Evolutionary conservation across 2,888 invertebrate species (phyloP).

Genomic region (Apomyelois bistriatella): DNA sequence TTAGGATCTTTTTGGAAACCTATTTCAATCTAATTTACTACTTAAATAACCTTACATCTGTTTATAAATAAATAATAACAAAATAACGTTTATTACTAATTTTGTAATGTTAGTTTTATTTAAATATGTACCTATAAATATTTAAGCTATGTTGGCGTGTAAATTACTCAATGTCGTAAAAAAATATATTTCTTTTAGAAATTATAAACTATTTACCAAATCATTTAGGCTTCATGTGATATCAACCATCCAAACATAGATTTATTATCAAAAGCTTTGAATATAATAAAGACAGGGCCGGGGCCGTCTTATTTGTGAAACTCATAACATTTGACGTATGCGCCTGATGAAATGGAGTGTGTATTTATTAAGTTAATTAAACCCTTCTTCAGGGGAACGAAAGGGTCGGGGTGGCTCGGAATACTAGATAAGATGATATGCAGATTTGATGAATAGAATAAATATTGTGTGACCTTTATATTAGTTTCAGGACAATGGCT

Average conservation of each 20-base stretch:
- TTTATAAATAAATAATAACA: no score
- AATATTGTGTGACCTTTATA: neutral
- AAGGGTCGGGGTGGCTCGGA: neutral
- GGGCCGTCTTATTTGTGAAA: slow-evolving; percentile 35
- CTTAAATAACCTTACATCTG: no score
- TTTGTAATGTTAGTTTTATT: no score
- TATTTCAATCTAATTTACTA: no score
- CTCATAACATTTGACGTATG: slow-evolving; percentile 76
- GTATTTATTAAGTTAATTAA: slow-evolving; percentile 80
- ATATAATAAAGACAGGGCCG: slow-evolving; percentile 11
- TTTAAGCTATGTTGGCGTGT: no score
- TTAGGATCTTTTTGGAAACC: no score
- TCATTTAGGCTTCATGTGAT: no score
- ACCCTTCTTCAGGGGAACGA: slow-evolving; percentile 52
- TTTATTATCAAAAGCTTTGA: neutral
- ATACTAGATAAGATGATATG: slow-evolving; percentile 4
- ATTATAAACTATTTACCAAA: no score
- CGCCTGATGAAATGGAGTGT: slow-evolving; percentile 74
- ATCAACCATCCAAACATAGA: neutral
- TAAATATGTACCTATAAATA: no score
- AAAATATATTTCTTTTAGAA: no score
- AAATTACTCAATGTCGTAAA: no score
- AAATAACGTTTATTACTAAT: no score
- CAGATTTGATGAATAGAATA: neutral
- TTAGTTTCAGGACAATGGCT: neutral